Evolutionary conservation across 2,797 vertebrate genomes (phyloP), one percentile per base, ranked within the genome.

Genomic region (Oreonectes daqikongensis): DNA sequence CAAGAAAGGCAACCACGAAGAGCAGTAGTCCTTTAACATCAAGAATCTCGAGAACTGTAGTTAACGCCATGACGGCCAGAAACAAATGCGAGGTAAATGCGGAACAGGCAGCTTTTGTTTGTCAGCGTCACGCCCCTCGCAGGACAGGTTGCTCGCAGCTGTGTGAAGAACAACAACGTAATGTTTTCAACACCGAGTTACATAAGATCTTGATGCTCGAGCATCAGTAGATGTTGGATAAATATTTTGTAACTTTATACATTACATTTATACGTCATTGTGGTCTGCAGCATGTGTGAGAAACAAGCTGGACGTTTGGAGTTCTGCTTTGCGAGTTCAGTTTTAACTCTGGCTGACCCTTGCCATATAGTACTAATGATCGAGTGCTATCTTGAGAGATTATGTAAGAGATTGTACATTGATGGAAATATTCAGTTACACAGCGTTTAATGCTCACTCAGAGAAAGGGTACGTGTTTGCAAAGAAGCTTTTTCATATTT

Each of bases 1-100:
- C 77, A 59, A 94, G 83, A 82, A 85, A 7, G 0, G 3, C 69
- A 9, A 90, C 63, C 67, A 90, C 35, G 44, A 89, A 61, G 67
- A 92, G 60, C 78, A 94, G 77, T 0, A 90, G 4, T 44, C 65
- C 87, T 40, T 30, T 30, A 42, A 84, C 11, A 0, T 88, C 88
- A n/a, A 91, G 35, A 40, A 30, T 40, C 30, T 64, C 55, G 22
- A 79, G 22, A 22, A 77, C 0, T 14, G 69, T 24, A 0, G 20
- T 20, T 38, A 53, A 35, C 57, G 10, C 69, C 69, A 81, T 81
- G 55, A 18, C 32, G 12, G 7, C 0, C 18, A 17, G 18, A 68
- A 55, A 69, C 53, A 32, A 46, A 72, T 28, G 40, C 7, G 5
- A 14, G 44, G 2, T 17, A 11, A 22, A 15, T 60, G 44, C 11